A percentile compares a stretch with the other conserved stretches of the same genome.
phyloP scores from a whole-genome alignment of 2,797 vertebrate species.

The Anableps anableps region DNA sequence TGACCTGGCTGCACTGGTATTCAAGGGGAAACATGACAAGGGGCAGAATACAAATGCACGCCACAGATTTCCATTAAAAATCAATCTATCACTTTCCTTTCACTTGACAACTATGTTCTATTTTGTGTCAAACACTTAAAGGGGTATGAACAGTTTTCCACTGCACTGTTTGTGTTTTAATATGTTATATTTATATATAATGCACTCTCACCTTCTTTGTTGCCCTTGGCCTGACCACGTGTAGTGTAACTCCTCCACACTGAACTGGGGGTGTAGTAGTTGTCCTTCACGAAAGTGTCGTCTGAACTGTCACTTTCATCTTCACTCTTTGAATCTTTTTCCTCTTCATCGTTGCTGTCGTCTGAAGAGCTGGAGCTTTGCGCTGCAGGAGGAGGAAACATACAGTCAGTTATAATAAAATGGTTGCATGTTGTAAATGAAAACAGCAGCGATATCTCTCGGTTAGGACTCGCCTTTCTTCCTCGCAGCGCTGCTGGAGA shows the following conservation, averaged over 20 bases:
- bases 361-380: constrained; percentile 77
- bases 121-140: too few relatives aligned
- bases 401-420: neutral
- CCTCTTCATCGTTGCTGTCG: constrained; percentile 84
- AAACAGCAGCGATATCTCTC: constrained; percentile 15
- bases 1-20: too few relatives aligned
- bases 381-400: constrained; percentile 33
- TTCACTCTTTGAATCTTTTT: constrained; percentile 89
- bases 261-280: constrained; percentile 86
- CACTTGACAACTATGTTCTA: too few relatives aligned
- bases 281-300: constrained; percentile 94
- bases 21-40: too few relatives aligned
- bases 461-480: constrained; percentile 57
- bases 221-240: constrained; percentile 91
- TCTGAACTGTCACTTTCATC: constrained; percentile 95
- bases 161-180: too few relatives aligned
- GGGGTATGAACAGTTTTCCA: too few relatives aligned
- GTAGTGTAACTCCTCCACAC: constrained; percentile 98
- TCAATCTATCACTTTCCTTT: too few relatives aligned
- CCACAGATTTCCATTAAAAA: too few relatives aligned
- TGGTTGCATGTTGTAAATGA: neutral
- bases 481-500: constrained; percentile 58
- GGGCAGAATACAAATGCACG: too few relatives aligned
- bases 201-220: constrained; percentile 90
- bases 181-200: too few relatives aligned